A percentile compares a stretch with the other conserved stretches of the same genome.
These are phyloP conservation scores for Nyctereutes procyonoides DNA, from an alignment of 2,113 vertebrate genomes.

Conservation along the genomic window DNA sequence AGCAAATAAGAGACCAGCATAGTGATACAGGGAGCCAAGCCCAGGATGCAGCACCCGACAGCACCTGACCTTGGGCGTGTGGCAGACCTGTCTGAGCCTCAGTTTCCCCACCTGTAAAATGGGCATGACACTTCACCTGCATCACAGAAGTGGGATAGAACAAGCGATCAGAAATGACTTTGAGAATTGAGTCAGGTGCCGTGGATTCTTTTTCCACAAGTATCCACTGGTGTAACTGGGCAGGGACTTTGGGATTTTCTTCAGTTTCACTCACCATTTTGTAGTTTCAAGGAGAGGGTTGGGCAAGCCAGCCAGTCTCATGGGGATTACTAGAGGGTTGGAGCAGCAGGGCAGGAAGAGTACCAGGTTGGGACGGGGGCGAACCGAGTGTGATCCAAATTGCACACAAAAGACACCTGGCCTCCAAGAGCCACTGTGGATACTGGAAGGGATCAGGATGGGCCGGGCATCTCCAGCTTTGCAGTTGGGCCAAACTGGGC, in stretches of 20 bases:
- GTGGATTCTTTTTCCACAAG: background rate
- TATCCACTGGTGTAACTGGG: rapidly evolving
- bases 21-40: background rate
- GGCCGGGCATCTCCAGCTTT: background rate
- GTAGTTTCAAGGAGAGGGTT: background rate
- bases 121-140: rapidly evolving
- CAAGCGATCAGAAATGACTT: background rate
- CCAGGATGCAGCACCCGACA: rapidly evolving
- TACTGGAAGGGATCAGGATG: rapidly evolving
- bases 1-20: background rate
- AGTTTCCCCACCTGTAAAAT: background rate
- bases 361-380: background rate
- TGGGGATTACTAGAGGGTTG: background rate
- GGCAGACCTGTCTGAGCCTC: background rate
- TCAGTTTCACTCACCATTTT: background rate
- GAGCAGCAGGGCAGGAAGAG: rapidly evolving
- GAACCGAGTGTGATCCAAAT: background rate
- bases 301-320: background rate
- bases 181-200: rapidly evolving
- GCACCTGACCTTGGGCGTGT: no score
- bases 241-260: background rate
- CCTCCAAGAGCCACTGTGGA: no score
- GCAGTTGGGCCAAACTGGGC: rapidly evolving
- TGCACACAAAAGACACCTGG: rapidly evolving
- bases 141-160: background rate